Conservation (phyloP, 1,140 invertebrate genomes). For the Zaprionus camerounensis region DNA sequence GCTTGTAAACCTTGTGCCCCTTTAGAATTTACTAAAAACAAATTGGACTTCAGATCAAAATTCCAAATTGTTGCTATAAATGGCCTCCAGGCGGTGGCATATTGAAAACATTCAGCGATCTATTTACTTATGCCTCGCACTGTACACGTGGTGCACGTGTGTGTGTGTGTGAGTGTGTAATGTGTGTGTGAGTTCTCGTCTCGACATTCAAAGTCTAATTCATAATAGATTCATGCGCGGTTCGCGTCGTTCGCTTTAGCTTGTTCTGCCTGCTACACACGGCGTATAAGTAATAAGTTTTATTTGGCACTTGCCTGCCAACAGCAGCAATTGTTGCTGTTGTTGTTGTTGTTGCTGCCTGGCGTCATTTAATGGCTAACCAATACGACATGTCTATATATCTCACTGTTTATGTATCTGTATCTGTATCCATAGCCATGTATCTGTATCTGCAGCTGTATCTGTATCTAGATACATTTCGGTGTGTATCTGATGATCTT, state of each 20-base stretch:
- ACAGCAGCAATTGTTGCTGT: conserved; percentile 39
- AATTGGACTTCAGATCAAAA: conserved; percentile 42
- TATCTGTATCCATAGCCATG: conserved; percentile 45
- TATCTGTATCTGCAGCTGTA: conserved; percentile 42
- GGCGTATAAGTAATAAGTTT: conserved; percentile 82
- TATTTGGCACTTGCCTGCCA: conserved; percentile 78
- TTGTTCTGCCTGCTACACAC: conserved; percentile 48
- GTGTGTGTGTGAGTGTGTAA: conserved; percentile 13
- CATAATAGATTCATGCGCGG: conserved; percentile 77
- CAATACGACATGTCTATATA: conserved; percentile 78
- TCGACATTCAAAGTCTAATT: conserved; percentile 78
- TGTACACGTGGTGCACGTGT: conserved; percentile 9
- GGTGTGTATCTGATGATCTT: conserved; percentile 76
- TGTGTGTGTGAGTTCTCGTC: conserved; percentile 18
- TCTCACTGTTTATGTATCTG: conserved; percentile 33
- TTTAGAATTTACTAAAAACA: conserved; percentile 5
- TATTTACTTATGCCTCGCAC: conserved; percentile 68
- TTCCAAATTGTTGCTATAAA: conserved; percentile 67
- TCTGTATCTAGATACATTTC: conserved; percentile 71
- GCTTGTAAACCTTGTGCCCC: conserved; percentile 21
- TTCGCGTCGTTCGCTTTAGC: conserved; percentile 9
- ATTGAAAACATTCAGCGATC: conserved; percentile 63
- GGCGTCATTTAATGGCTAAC: conserved; percentile 81
- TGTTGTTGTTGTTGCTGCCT: conserved; percentile 50
- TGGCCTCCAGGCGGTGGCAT: conserved; percentile 60